Base-by-base conservation (phyloP, 2,113 vertebrate species). In the Hipposideros armiger region DNA sequence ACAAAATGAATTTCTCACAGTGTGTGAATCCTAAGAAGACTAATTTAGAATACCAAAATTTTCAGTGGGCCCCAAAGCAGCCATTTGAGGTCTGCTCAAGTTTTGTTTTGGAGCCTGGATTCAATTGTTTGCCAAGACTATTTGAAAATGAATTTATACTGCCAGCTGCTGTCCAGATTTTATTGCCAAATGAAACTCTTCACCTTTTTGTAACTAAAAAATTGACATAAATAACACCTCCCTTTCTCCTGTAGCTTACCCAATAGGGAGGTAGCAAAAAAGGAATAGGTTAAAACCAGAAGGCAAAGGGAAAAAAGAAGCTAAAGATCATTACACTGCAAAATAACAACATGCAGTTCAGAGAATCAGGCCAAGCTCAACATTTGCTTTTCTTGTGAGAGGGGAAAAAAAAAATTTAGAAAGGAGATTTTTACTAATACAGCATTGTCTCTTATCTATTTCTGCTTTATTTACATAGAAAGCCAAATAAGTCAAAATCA, bases 141-240 rank as follows among this genome's bases (percentile, higher is more conserved):
- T 94, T 98, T 96, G 94, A 95, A 98, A 97, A 96, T 95, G 89
- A 96, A 96, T 97, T 96, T 95, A 96, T 69, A 91, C 26, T 67
- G 67, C 93, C 95, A 97, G 96, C 93, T 97, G 96, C 89, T 94
- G 52, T 89, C 93, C 95, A 94, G 91, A 56, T 96, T 97, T 96
- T 96, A 97, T 90, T 95, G 91, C 73, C 91, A 96, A 97, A 95
- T 96, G 97, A 97, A 96, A 86, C 64, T 95, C 45, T 92, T 83
- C 91, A 94, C 69, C 26, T 96, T 96, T 95, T 87, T 95, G 87
- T 88, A 91, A 93, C 85, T 90, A 86, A 97, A 95, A 95, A 95
- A 80, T 14, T 52, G 60, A 97, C 85, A 90, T 52, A 91, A 96
- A 92, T 95, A 93, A 94, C 62, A 67, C 88, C 62, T 91, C 45